Percentiles rank a stretch among this genome's conserved stretches.
These are phyloP conservation scores for Mustela lutreola DNA, from an alignment of 2,113 vertebrate genomes.

Conservation along the genomic window DNA sequence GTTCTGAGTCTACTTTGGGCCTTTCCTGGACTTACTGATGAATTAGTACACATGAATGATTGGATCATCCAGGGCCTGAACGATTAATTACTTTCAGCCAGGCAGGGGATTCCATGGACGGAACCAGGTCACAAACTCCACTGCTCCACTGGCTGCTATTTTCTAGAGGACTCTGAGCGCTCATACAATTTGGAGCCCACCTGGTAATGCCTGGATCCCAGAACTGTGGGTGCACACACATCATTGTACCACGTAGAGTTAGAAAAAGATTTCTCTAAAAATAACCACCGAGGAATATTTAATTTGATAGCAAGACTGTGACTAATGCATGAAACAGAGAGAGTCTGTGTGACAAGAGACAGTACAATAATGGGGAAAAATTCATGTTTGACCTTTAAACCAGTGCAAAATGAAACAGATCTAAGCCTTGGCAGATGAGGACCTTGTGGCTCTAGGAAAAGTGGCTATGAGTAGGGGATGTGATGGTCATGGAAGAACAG, in stretches of 20 bases:
- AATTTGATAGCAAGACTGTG: slow-evolving; percentile 61
- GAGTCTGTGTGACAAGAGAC: slow-evolving; percentile 69
- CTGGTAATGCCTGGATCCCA: slow-evolving; percentile 35
- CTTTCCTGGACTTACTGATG: neutral
- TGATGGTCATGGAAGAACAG: neutral
- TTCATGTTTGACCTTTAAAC: slow-evolving; percentile 76
- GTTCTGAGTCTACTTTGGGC: slow-evolving; percentile 17
- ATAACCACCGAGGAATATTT: slow-evolving; percentile 73
- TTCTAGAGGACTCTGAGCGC: slow-evolving; percentile 51
- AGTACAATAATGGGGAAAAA: slow-evolving; percentile 56
- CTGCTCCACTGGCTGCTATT: neutral
- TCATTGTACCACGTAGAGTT: slow-evolving; percentile 8
- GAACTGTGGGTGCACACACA: slow-evolving; percentile 55
- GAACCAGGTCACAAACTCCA: neutral
- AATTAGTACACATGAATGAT: neutral
- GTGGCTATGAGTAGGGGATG: neutral
- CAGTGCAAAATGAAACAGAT: slow-evolving; percentile 20
- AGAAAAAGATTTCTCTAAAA: slow-evolving; percentile 78
- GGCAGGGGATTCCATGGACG: neutral
- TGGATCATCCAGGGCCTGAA: neutral
- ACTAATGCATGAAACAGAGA: slow-evolving; percentile 67
- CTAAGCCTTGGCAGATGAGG: neutral
- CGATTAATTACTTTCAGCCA: neutral
- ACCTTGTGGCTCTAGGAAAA: neutral
- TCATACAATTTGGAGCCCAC: slow-evolving; percentile 50